Percentiles rank a stretch among this genome's conserved stretches.
phyloP scores from a whole-genome alignment of 2,888 invertebrate species.

The Vanessa cardui region DNA sequence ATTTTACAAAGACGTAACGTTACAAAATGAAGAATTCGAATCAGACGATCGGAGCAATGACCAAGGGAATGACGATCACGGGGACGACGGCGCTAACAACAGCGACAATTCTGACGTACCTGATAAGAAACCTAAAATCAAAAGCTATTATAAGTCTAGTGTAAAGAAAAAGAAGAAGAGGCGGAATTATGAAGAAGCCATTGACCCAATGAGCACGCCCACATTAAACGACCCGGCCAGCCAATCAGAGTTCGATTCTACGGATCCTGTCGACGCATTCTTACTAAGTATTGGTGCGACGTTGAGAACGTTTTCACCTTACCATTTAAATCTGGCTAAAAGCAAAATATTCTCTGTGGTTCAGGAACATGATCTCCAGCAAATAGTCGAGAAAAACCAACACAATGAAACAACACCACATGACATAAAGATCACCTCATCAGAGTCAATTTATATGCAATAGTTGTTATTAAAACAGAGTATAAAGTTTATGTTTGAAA shows the following conservation, averaged over 20 bases:
- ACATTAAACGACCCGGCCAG: constrained; percentile 46
- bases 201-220: constrained; percentile 45
- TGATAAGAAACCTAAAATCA: constrained; percentile 45
- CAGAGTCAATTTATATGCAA: constrained; percentile 49
- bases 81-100: constrained; percentile 44
- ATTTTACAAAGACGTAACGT: constrained; percentile 64
- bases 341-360: constrained; percentile 75
- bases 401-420: constrained; percentile 42
- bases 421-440: constrained; percentile 52
- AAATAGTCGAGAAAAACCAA: constrained; percentile 65
- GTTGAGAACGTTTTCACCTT: constrained; percentile 69
- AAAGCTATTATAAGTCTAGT: constrained; percentile 45
- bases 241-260: constrained; percentile 56
- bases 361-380: constrained; percentile 75
- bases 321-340: constrained; percentile 74
- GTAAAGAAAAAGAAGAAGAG: constrained; percentile 47
- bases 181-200: constrained; percentile 43
- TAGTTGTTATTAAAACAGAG: constrained; percentile 18
- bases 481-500: not conserved
- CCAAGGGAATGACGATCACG: constrained; percentile 48
- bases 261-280: constrained; percentile 73
- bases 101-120: constrained; percentile 53
- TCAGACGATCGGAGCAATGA: constrained; percentile 47
- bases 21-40: constrained; percentile 47
- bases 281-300: constrained; percentile 71